Conservation (phyloP, 2,113 vertebrate species). For the Phylloscopus whistleri region DNA sequence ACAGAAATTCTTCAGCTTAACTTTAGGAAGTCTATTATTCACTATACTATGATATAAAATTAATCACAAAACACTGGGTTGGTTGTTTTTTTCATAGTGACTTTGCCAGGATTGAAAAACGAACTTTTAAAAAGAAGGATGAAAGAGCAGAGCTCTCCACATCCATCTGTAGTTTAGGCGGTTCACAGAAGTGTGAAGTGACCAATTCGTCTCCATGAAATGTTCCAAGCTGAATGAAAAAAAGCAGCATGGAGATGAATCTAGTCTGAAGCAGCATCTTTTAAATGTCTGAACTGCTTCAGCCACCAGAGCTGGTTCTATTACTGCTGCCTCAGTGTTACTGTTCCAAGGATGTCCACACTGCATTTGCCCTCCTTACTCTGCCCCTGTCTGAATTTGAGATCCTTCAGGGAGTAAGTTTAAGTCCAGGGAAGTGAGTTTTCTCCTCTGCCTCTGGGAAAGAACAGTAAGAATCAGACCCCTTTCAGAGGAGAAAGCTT, state of each 20-base stretch:
- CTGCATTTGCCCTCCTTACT: background rate
- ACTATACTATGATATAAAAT: background rate
- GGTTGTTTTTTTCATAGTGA: background rate
- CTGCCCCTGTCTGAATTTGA: fast-evolving
- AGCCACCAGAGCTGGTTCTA: background rate
- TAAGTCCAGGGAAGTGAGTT: background rate
- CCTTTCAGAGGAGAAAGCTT: background rate
- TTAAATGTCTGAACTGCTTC: background rate
- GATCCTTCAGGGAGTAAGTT: background rate
- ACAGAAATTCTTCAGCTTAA: background rate
- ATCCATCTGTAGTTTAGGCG: constrained; percentile 21
- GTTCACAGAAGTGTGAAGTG: constrained; percentile 38
- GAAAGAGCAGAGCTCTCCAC: background rate
- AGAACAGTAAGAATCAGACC: background rate
- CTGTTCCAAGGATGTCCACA: background rate
- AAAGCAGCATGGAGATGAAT: background rate
- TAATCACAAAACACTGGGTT: background rate
- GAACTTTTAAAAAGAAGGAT: background rate
- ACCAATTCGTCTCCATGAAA: background rate
- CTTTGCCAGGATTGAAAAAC: background rate
- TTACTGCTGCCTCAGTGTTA: background rate
- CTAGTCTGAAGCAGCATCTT: background rate
- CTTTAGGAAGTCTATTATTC: background rate
- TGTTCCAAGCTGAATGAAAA: background rate
- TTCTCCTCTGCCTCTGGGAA: background rate